phyloP scores from a whole-genome alignment of 1,140 invertebrate genomes.

The Triops cancriformis region DNA sequence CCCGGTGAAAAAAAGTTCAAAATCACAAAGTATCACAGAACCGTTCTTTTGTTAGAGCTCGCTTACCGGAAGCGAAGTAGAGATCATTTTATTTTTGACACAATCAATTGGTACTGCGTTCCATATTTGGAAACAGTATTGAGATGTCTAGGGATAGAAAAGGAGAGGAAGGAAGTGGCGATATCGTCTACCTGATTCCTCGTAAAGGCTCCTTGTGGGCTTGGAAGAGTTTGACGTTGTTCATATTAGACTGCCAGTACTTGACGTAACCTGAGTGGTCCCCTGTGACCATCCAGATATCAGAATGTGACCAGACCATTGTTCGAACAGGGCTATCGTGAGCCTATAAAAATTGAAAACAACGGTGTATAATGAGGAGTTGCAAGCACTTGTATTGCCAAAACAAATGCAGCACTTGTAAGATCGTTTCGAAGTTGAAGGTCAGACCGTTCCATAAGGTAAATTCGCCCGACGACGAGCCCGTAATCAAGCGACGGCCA shows the following conservation, averaged over 20 bases:
- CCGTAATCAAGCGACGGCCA: constrained; percentile 91
- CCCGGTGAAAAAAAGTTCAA: neutral
- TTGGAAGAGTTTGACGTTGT: constrained; percentile 99
- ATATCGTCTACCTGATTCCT: constrained; percentile 77
- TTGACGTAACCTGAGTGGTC: constrained; percentile 98
- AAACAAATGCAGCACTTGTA: constrained; percentile 62
- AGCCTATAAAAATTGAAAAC: constrained; percentile 56
- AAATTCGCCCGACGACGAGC: constrained; percentile 97
- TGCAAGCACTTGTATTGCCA: constrained; percentile 9
- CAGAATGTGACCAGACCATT: constrained; percentile 99
- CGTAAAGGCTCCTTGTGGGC: constrained; percentile 99
- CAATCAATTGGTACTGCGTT: too few species aligned
- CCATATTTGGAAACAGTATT: too few species aligned
- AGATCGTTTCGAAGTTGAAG: constrained; percentile 99
- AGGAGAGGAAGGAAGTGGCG: constrained; percentile 23
- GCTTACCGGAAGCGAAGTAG: neutral
- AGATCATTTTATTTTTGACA: neutral
- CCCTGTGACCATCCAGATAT: constrained; percentile 99
- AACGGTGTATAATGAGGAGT: constrained; percentile 23
- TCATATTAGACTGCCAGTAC: constrained; percentile 99
- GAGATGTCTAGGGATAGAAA: constrained; percentile 15
- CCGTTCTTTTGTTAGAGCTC: neutral
- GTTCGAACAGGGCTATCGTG: constrained; percentile 95
- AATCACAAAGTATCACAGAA: constrained; percentile 15
- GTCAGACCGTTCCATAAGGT: constrained; percentile 99